A percentile compares a stretch with the other conserved stretches of the same genome.
phyloP scores from a whole-genome alignment of 2,888 invertebrate genomes.

The Acrobasis suavella region DNA sequence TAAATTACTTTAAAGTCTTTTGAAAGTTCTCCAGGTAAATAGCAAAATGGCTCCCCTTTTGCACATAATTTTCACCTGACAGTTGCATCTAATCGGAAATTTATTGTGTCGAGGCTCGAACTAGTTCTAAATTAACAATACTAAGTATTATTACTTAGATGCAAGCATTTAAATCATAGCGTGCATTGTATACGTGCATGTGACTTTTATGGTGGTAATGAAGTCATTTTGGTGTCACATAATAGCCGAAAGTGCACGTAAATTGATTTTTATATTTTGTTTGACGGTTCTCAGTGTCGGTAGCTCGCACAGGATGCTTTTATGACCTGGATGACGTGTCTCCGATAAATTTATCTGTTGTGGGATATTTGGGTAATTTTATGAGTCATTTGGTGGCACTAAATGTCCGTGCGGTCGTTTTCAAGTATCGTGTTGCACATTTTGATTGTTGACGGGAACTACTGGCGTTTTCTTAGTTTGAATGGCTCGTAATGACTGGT shows the following conservation, averaged over 20 bases:
- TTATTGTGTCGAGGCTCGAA: slow-evolving; percentile 73
- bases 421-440: slow-evolving; percentile 57
- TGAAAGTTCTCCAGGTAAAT: slow-evolving; percentile 72
- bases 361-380: slow-evolving; percentile 77
- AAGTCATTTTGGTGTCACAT: slow-evolving; percentile 71
- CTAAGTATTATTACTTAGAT: slow-evolving; percentile 71
- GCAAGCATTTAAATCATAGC: slow-evolving; percentile 58
- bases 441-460: slow-evolving; percentile 45
- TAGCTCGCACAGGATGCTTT: slow-evolving; percentile 56
- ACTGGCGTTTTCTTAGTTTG: slow-evolving; percentile 26
- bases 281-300: slow-evolving; percentile 62
- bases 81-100: slow-evolving; percentile 78
- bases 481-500: slow-evolving; percentile 24
- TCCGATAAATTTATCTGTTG: slow-evolving; percentile 73
- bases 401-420: slow-evolving; percentile 58
- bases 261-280: slow-evolving; percentile 82
- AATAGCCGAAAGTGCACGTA: slow-evolving; percentile 64
- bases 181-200: slow-evolving; percentile 55
- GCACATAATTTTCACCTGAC: slow-evolving; percentile 66
- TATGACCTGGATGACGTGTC: slow-evolving; percentile 68
- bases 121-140: slow-evolving; percentile 75
- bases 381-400: slow-evolving; percentile 76
- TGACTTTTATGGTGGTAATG: slow-evolving; percentile 71
- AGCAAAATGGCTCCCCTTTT: slow-evolving; percentile 64
- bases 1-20: slow-evolving; percentile 63